These are phyloP conservation scores for Myotis davidii DNA, from an alignment of 2,113 vertebrate genomes.

Conservation along the genomic window DNA sequence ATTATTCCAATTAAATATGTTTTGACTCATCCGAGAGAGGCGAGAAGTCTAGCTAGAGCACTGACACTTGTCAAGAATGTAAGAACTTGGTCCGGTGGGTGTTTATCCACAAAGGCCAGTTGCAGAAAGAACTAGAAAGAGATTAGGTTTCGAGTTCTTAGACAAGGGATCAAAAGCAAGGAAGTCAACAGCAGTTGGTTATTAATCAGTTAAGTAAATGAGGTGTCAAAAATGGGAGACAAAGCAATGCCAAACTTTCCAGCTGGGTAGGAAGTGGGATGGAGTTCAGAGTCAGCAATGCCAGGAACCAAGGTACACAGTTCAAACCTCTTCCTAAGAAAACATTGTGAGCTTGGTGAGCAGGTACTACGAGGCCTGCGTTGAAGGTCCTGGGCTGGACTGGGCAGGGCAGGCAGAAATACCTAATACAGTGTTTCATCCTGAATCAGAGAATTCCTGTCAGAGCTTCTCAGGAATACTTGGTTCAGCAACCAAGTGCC, in stretches of 20 bases:
- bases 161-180: background rate
- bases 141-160: background rate
- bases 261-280: no score
- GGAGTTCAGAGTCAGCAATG: background rate
- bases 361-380: background rate
- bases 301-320: background rate
- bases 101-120: background rate
- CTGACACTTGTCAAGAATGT: background rate
- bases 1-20: background rate
- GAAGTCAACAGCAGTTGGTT: background rate
- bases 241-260: background rate
- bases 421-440: background rate
- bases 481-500: constrained; percentile 63
- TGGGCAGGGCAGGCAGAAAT: background rate
- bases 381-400: background rate
- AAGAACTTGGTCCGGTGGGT: background rate
- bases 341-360: background rate
- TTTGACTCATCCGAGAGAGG: background rate
- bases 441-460: background rate
- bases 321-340: background rate
- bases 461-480: constrained; percentile 67
- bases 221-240: background rate
- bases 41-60: background rate
- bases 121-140: background rate
- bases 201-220: background rate